phyloP scores from a whole-genome alignment of 2,888 invertebrate genomes.

The Drosophila cyrtoloma region DNA sequence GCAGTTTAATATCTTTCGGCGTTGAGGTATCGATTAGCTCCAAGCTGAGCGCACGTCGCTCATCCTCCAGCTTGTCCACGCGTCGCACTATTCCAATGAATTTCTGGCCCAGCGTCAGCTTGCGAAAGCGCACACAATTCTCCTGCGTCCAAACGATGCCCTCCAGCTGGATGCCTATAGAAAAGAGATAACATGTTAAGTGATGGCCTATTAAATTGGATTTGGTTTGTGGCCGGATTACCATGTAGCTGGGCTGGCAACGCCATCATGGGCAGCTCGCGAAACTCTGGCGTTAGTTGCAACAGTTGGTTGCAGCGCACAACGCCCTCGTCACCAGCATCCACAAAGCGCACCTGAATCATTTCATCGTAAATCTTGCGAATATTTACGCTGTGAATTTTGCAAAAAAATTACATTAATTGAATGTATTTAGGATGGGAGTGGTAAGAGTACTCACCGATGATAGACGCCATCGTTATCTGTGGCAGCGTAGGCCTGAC shows the following conservation, averaged over 20 bases:
- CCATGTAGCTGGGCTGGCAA: constrained; percentile 88
- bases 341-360: constrained; percentile 88
- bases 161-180: constrained; percentile 86
- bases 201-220: not conserved
- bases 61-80: constrained; percentile 87
- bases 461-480: constrained; percentile 89
- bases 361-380: constrained; percentile 87
- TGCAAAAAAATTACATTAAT: not conserved
- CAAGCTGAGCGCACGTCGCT: constrained; percentile 88
- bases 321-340: constrained; percentile 88
- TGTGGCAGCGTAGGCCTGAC: constrained; percentile 89
- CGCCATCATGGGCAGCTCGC: constrained; percentile 88
- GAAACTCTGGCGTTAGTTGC: constrained; percentile 87
- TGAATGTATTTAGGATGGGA: not conserved
- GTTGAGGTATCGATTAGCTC: constrained; percentile 90
- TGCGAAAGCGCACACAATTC: constrained; percentile 90
- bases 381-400: constrained; percentile 86
- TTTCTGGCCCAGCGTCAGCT: constrained; percentile 89
- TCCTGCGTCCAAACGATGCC: constrained; percentile 86
- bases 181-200: not conserved
- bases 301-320: constrained; percentile 87
- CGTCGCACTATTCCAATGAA: constrained; percentile 90
- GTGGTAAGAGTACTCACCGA: constrained; percentile 87
- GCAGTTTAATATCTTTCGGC: constrained; percentile 89
- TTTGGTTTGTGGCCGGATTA: constrained; percentile 62